A percentile compares a stretch with the other conserved stretches of the same genome.
These are phyloP conservation scores for Coremacera marginata DNA, from an alignment of 2,888 invertebrate genomes.

Conservation along the genomic window DNA sequence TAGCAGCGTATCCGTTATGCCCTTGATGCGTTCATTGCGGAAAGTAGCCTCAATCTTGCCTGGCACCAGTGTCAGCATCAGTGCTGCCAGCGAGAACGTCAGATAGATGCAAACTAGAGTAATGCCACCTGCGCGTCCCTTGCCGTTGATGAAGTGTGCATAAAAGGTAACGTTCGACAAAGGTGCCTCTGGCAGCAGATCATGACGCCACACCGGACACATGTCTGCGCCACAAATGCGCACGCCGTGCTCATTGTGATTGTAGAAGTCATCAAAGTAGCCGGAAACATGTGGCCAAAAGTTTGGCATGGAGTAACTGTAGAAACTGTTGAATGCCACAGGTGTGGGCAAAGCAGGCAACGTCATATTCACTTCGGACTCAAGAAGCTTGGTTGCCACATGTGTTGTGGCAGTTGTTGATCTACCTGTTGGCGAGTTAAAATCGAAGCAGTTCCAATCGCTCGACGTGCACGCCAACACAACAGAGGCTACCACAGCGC, in stretches of 20 bases:
- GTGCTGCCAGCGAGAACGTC: constrained; percentile 68
- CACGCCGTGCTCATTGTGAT: constrained; percentile 71
- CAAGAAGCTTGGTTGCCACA: background rate
- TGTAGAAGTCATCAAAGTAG: constrained; percentile 71
- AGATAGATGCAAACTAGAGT: constrained; percentile 65
- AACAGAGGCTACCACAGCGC: constrained; percentile 71
- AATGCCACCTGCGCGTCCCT: constrained; percentile 57
- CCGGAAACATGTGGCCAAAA: constrained; percentile 49
- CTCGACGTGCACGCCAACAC: constrained; percentile 67
- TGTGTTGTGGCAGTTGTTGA: background rate
- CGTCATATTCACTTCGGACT: background rate
- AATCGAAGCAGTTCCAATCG: constrained; percentile 60
- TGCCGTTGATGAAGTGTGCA: constrained; percentile 60
- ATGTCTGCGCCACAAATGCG: constrained; percentile 74
- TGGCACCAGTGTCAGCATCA: constrained; percentile 69
- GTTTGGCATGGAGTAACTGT: constrained; percentile 47
- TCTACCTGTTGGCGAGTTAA: constrained; percentile 26
- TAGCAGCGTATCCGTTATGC: constrained; percentile 70
- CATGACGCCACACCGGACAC: constrained; percentile 69
- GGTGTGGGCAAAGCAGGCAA: constrained; percentile 17
- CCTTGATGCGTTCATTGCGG: constrained; percentile 71
- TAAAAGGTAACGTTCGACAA: constrained; percentile 54
- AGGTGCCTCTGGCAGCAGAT: constrained; percentile 40
- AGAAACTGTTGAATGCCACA: constrained; percentile 40
- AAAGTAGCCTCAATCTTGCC: constrained; percentile 67